Evolutionary conservation across 2,797 vertebrate genomes (phyloP).

Genomic region (Avahi laniger): DNA sequence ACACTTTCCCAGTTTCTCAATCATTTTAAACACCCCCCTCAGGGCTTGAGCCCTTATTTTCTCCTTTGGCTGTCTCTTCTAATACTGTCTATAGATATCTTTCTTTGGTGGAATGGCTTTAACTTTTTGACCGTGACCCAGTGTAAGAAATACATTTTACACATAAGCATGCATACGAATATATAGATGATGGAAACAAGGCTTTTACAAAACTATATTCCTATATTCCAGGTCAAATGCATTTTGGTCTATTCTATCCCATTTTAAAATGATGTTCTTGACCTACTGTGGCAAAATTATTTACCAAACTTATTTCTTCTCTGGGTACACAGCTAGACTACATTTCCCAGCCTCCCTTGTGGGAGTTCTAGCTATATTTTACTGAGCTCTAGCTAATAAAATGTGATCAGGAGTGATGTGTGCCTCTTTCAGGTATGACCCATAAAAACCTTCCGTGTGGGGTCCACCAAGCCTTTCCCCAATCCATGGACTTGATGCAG

Average conservation of each 20-base stretch:
- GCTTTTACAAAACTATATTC: conserved; percentile 29
- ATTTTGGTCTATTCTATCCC: conserved; percentile 10
- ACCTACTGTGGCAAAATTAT: background rate
- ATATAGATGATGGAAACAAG: background rate
- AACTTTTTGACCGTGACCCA: background rate
- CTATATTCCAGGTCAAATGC: background rate
- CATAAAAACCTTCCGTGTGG: background rate
- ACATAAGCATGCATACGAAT: background rate
- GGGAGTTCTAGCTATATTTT: too few species aligned
- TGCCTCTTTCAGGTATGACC: background rate
- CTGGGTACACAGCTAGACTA: background rate
- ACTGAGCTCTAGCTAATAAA: background rate
- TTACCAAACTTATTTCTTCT: conserved; percentile 9
- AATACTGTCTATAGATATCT: background rate
- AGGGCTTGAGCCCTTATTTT: background rate
- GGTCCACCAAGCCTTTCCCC: background rate
- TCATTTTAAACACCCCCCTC: conserved; percentile 32
- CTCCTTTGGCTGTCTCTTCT: conserved; percentile 22
- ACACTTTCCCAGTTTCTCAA: conserved; percentile 36
- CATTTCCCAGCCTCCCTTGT: background rate
- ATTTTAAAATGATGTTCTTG: conserved; percentile 46
- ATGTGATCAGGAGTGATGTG: background rate
- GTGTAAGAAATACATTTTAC: conserved; percentile 23
- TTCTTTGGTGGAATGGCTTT: conserved; percentile 7
- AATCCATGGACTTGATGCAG: background rate